Percentiles rank a stretch among this genome's conserved stretches.
phyloP scores from a whole-genome alignment of 2,113 vertebrate genomes.

The Anthoscopus minutus region DNA sequence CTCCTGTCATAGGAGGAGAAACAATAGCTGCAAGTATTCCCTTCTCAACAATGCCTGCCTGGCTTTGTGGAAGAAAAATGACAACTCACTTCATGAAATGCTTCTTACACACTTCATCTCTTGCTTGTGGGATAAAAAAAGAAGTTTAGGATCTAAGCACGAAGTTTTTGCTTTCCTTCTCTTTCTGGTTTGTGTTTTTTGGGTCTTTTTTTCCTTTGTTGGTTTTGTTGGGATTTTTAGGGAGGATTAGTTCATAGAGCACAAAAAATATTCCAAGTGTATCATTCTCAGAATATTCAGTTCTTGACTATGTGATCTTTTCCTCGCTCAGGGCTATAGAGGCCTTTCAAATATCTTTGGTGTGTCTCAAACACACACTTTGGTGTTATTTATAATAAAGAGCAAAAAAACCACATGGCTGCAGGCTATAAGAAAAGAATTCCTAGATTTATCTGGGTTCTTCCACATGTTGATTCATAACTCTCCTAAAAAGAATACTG shows the following conservation, averaged over 20 bases:
- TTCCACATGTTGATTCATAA: neutral
- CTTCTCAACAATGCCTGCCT: neutral
- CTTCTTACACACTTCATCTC: neutral
- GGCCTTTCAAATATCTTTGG: neutral
- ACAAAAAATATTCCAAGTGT: neutral
- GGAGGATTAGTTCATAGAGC: neutral
- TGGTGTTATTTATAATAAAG: neutral
- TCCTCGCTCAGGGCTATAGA: neutral
- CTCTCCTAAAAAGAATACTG: neutral
- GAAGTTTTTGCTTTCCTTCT: neutral
- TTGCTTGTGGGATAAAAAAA: rapidly evolving
- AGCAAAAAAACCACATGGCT: neutral
- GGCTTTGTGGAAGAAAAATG: neutral
- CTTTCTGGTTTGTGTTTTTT: neutral
- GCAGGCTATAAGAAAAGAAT: neutral
- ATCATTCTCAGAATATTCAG: neutral
- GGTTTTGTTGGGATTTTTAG: neutral
- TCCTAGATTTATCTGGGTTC: neutral
- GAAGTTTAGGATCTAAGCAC: neutral
- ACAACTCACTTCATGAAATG: neutral
- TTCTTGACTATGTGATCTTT: neutral
- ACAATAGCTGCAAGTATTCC: neutral
- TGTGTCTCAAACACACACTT: neutral
- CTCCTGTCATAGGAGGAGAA: neutral
- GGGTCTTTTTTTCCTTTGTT: neutral